These are phyloP conservation scores for Miichthys miiuy DNA, from an alignment of 2,797 vertebrate species.

Conservation along the genomic window DNA sequence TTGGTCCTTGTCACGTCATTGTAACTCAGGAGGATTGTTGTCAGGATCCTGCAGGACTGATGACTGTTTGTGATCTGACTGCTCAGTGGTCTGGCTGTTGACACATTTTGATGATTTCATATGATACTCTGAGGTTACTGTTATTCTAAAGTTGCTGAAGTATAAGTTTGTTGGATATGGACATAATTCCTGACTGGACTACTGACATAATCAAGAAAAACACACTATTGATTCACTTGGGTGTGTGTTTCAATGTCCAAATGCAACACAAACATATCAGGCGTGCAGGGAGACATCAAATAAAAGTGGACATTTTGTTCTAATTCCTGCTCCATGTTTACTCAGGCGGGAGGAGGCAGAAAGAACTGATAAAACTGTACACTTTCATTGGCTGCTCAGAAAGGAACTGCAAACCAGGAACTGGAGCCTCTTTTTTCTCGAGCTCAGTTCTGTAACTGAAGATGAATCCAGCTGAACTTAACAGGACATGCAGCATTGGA, in stretches of 20 bases:
- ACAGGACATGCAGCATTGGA: background rate
- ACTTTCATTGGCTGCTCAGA: background rate
- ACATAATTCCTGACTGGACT: no score
- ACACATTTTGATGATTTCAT: no score
- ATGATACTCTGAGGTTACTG: no score
- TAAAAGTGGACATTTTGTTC: background rate
- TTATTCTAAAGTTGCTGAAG: no score
- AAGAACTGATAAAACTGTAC: background rate
- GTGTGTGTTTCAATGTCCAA: background rate
- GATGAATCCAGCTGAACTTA: background rate
- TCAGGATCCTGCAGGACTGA: no score
- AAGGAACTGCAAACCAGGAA: background rate
- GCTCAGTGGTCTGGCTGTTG: no score
- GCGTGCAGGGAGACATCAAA: background rate
- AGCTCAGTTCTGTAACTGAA: background rate
- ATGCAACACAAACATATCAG: background rate
- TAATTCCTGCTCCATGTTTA: conserved; percentile 17
- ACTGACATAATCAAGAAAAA: background rate
- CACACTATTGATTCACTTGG: background rate
- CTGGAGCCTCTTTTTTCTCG: background rate
- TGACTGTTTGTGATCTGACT: no score
- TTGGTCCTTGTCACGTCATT: no score
- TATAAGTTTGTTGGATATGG: no score
- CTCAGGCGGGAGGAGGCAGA: background rate
- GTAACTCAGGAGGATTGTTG: no score